These are phyloP conservation scores for Bergia puertoricense DNA, from an alignment of 92 coral and sea anemone genomes.

Conservation along the genomic window DNA sequence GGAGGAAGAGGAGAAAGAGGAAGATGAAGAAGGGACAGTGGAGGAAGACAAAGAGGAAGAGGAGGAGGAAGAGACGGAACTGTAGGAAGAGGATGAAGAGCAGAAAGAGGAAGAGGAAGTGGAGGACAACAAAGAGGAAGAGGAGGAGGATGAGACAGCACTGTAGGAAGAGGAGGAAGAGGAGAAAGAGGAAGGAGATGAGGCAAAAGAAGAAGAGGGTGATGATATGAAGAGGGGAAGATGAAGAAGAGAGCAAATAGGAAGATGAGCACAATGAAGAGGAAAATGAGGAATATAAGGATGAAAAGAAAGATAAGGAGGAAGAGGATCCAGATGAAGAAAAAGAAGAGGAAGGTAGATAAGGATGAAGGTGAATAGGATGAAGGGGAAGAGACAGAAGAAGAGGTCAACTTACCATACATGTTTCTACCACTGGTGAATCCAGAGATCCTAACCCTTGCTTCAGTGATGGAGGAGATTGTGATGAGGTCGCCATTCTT, in stretches of 20 bases:
- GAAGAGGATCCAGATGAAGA: background rate
- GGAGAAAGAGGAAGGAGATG: too few relatives aligned
- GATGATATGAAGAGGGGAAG: background rate
- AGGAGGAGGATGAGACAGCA: too few relatives aligned
- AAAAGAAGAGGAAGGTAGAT: background rate
- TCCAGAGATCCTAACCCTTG: constrained; percentile 83
- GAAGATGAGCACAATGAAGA: background rate
- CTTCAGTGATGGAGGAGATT: constrained; percentile 82
- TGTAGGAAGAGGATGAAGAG: too few relatives aligned
- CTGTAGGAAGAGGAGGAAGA: too few relatives aligned
- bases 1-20: too few relatives aligned
- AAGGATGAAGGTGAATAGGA: background rate
- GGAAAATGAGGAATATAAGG: background rate
- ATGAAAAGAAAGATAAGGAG: background rate
- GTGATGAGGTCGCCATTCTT: constrained; percentile 79
- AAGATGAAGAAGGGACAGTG: too few relatives aligned
- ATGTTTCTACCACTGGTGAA: constrained; percentile 81
- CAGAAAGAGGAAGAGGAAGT: too few relatives aligned
- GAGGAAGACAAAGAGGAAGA: too few relatives aligned
- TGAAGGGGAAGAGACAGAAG: background rate
- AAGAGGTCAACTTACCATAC: constrained; percentile 57
- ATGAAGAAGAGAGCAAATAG: background rate
- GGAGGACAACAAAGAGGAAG: too few relatives aligned
- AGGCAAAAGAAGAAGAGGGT: background rate
- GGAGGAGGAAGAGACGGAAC: too few relatives aligned